Base-by-base conservation (phyloP, 92 coral and sea anemone species). In the Diadumene lineata region DNA sequence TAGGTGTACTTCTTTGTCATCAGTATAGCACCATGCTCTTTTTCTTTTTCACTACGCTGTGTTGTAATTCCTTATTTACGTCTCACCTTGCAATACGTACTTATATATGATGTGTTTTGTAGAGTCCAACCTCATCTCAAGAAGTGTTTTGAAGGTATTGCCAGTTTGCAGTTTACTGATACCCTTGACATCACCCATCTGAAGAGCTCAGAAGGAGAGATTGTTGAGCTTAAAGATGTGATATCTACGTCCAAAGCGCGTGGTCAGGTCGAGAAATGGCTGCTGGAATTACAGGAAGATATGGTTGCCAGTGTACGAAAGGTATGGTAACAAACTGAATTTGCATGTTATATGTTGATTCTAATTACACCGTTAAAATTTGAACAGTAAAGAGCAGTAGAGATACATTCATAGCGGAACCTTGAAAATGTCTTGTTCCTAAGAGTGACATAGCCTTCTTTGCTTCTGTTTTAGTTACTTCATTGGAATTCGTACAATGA, bases 181-280 rank as follows among this genome's bases (percentile, higher is more conserved):
- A 81, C 87, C 0, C 90, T 94, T 24, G 98, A 94, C 70, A 94
- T 94, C 43, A 91, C 97, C 8, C 92, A 86, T 81, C 69, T 94
- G 76, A 92, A 88, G 90, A 94, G 98, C 68, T 94, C 98, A 11
- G 98, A 94, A 64, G 98, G 98, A 33, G 98, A 94, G 78, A 58
- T 94, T 28, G 97, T 94, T 25, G 84, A 83, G 17, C 92, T 94
- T 9, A 88, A 79, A 51, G 98, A 94, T 72, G 86, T 71, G 27
- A 94, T 94, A 28, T 94, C 98, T 17, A 94, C 98, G 43, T 51
- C 93, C 15, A 94, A 94, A 78, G 98, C 98, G 29, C 89, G 98
- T 76, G 98, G 98, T 26, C 98, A 94, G 77, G 98, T 94, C 43
- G 98, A 94, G 72, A 94, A 94, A 44, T 94, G 98, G 98, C 76